Evolutionary conservation across 2,888 invertebrate species (phyloP), one percentile per base, ranked within the genome.

Genomic region (Salticus scenicus): DNA sequence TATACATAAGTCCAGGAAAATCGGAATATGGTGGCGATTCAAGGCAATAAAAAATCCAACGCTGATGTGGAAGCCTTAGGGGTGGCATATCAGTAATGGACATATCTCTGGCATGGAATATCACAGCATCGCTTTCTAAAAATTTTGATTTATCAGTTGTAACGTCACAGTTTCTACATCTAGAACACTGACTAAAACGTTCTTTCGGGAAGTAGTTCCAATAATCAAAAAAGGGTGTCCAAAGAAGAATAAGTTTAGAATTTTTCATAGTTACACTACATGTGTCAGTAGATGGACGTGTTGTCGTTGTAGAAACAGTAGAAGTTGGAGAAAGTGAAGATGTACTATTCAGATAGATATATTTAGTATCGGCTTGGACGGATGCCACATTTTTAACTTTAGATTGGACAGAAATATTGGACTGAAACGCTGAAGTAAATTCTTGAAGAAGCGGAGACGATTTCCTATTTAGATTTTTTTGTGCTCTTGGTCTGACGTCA

Each of bases 71-170:
- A 10, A 67, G 73, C 0, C 87, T 73, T 5, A 64, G 17, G 0
- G 33, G 10, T 0, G 89, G 89, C 17, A 89, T 77, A 41, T 86
- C 77, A 20, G 72, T 75, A 4, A 84, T 20, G 5, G 74, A 67
- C 76, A 89, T 77, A 66, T 89, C 88, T 1, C 87, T 47, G 14
- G 82, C 76, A 70, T 89, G 89, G 71, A 89, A 88, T n/a, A 89
- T 24, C 31, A 89, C 88, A 24, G 88, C 88, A 30, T 88, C 89
- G 1, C 88, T 88, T 5, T 86, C 75, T 17, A 31, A 20, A 8
- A 89, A 79, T 0, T 57, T 57, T 7, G 20, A 67, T 20, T 87
- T 87, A 20, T 89, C 87, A 24, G 57, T 75, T 28, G 80, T 86
- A 30, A 86, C 70, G 7, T 5, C 31, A 30, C 85, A 86, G 41